Percentiles rank a stretch among this genome's conserved stretches.
Evolutionary conservation across 1,140 invertebrate species (phyloP).

Genomic region (Leptopilina clavipes): DNA sequence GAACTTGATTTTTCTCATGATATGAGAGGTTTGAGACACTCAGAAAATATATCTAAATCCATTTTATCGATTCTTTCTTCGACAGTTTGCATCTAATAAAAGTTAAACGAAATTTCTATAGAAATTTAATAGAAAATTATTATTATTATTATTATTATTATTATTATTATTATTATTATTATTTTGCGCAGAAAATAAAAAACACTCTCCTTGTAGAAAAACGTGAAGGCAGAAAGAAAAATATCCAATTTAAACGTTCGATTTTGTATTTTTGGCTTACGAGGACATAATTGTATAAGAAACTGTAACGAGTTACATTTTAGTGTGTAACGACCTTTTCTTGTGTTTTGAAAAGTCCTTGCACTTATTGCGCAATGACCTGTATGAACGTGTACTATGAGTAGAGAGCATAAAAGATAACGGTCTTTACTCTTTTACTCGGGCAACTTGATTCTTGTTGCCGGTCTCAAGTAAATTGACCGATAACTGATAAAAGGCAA

Average conservation of each 20-base stretch:
- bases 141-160: no score
- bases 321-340: slow-evolving; percentile 25
- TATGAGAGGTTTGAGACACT: no score
- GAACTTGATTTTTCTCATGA: no score
- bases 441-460: slow-evolving; percentile 22
- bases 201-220: no score
- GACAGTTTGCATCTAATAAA: no score
- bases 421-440: slow-evolving; percentile 26
- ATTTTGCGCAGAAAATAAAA: no score
- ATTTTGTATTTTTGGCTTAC: slow-evolving; percentile 3
- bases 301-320: not conserved
- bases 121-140: no score
- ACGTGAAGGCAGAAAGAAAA: not conserved
- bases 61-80: no score
- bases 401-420: slow-evolving; percentile 23
- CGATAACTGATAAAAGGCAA: slow-evolving; percentile 20
- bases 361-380: slow-evolving; percentile 33
- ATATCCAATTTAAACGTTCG: not conserved
- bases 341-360: slow-evolving; percentile 32
- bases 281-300: not conserved
- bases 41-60: no score
- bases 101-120: no score
- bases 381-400: slow-evolving; percentile 22
- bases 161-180: no score
- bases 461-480: slow-evolving; percentile 3